Evolutionary conservation across 2,797 vertebrate genomes (phyloP).

Genomic region (Rhinoraja longicauda): DNA sequence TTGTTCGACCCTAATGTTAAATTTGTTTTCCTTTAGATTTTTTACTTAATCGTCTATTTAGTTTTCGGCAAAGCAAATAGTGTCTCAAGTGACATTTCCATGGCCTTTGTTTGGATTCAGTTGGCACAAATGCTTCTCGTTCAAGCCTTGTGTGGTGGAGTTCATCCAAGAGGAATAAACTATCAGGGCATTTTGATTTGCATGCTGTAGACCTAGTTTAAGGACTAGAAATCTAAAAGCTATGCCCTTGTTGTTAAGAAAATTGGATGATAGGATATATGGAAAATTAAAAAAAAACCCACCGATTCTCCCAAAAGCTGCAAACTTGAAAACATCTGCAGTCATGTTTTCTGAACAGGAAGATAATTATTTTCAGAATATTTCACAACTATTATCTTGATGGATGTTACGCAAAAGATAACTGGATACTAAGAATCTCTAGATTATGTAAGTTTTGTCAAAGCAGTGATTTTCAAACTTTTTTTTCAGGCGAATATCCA

Average conservation of each 20-base stretch:
- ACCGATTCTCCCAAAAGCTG: neutral
- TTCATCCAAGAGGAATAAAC: neutral
- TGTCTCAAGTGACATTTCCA: neutral
- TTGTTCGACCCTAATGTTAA: neutral
- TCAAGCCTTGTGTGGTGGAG: neutral
- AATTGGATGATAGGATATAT: neutral
- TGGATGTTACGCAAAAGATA: neutral
- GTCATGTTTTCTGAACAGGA: neutral
- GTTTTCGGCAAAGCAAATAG: neutral
- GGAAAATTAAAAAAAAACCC: neutral
- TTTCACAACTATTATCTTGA: neutral
- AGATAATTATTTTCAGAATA: neutral
- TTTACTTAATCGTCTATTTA: conserved; percentile 14
- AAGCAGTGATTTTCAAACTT: neutral
- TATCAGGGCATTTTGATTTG: neutral
- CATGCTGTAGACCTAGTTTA: neutral
- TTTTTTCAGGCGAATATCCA: neutral
- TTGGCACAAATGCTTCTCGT: neutral
- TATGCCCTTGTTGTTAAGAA: neutral
- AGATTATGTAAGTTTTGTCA: neutral
- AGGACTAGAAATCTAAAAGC: neutral
- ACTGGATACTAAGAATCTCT: neutral
- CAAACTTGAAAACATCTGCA: neutral
- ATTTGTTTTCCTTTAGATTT: neutral
- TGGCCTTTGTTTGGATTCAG: neutral